These are phyloP conservation scores for Galaxias olidus DNA, from an alignment of 2,797 vertebrate species.

Conservation along the genomic window DNA sequence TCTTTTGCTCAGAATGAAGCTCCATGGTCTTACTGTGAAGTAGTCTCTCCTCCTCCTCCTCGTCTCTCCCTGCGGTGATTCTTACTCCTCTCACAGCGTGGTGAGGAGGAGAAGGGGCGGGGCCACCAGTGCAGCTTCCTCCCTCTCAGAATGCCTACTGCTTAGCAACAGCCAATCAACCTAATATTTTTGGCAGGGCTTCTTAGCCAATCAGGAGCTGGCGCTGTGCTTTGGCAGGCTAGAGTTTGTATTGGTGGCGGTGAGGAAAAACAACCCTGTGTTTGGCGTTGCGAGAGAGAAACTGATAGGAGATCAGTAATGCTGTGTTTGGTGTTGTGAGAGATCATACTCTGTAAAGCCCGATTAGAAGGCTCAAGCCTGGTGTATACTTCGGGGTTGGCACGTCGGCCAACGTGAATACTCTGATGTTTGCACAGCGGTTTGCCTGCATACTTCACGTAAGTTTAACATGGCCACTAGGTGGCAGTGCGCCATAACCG, in stretches of 20 bases:
- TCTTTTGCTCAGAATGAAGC: conserved; percentile 45
- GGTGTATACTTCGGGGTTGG: no score
- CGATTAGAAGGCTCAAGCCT: conserved; percentile 53
- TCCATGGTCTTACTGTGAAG: conserved; percentile 33
- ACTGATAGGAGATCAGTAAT: conserved; percentile 6
- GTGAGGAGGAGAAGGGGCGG: conserved; percentile 47
- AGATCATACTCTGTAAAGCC: conserved; percentile 45
- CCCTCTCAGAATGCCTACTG: conserved; percentile 76
- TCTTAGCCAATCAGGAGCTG: conserved; percentile 70
- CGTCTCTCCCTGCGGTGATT: conserved; percentile 31
- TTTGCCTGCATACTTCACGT: no score
- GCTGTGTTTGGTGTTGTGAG: conserved; percentile 39
- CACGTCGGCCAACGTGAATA: no score
- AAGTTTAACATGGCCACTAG: no score
- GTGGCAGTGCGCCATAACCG: no score
- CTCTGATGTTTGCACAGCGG: no score
- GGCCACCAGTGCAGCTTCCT: conserved; percentile 49
- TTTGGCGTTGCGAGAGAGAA: conserved; percentile 47
- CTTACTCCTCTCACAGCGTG: conserved; percentile 60
- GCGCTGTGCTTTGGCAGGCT: conserved; percentile 52
- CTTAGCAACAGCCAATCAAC: conserved; percentile 86
- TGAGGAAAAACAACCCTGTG: conserved; percentile 56
- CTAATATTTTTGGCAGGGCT: conserved; percentile 76
- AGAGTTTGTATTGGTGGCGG: conserved; percentile 63
- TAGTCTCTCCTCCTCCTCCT: neutral